Percentiles rank a stretch among this genome's conserved stretches.
phyloP scores from a whole-genome alignment of 2,797 vertebrate species.

The Neomorphus geoffroyi region DNA sequence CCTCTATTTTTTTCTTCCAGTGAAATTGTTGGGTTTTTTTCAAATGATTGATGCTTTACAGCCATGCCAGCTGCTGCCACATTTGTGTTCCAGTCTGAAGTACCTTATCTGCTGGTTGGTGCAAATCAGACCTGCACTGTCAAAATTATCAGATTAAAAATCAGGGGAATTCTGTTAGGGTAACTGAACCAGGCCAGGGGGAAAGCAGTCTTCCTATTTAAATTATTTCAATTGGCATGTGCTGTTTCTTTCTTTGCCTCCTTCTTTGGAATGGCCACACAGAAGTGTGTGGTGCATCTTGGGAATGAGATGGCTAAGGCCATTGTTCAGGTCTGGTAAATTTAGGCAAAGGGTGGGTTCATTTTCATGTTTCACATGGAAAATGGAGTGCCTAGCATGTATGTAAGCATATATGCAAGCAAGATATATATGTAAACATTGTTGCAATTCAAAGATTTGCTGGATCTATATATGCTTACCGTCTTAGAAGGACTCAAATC shows the following conservation, averaged over 20 bases:
- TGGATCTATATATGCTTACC: too few species aligned
- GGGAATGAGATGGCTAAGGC: background rate
- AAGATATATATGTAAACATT: background rate
- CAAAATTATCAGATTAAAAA: background rate
- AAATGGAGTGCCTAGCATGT: background rate
- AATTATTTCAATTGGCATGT: background rate
- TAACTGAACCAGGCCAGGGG: background rate
- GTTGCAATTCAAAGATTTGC: too few species aligned
- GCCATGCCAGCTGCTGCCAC: background rate
- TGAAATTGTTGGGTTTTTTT: background rate
- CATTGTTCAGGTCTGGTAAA: background rate
- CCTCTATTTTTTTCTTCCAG: background rate
- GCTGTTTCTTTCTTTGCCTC: background rate
- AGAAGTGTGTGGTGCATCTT: background rate
- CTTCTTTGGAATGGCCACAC: background rate
- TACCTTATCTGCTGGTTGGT: background rate
- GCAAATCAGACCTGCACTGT: background rate
- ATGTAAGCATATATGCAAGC: background rate
- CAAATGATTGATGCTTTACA: background rate
- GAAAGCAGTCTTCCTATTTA: background rate
- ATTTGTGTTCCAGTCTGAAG: background rate
- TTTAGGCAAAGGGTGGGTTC: background rate
- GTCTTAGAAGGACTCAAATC: too few species aligned
- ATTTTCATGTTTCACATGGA: background rate
- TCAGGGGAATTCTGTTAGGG: background rate